Evolutionary conservation across 2,888 invertebrate genomes (phyloP), one percentile per base, ranked within the genome.

Genomic region (Metacarcinus magister): DNA sequence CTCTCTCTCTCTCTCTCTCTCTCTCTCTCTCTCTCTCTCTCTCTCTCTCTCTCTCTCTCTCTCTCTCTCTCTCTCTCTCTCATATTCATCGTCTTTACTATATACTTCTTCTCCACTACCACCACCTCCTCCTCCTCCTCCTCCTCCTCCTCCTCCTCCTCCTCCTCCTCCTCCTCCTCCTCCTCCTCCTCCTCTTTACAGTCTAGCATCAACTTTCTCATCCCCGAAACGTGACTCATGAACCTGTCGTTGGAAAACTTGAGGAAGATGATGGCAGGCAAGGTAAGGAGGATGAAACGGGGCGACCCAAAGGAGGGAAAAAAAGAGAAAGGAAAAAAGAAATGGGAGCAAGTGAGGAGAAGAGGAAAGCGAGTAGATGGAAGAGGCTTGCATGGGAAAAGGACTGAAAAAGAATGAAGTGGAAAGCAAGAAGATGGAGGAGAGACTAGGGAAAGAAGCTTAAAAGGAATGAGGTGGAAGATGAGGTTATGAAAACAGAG

Each of bases 221-320:
- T 39, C 87, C 87, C 39, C 32, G 87, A 32, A 87, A 87, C 87
- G 87, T 16, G 87, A 87, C 87, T 87, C 87, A 87, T 87, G 87
- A 87, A 87, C 87, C 87, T 87, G 87, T 87, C 87, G 87, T 87
- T 87, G 87, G 87, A 87, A 87, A 87, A 87, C 87, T 87, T 87
- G 32, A 39, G 87, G 87, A 32, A 87, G 87, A 87, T 87, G 87
- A 87, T 32, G 87, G 87, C 32, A 87, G 39, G 32, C 32, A 28
- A 87, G 87, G 87, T 32, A 87, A 87, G 39, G 39, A 87, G 87
- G 87, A 39, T 19, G 87, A 75, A 75, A 75, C 23, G 8, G 87
- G 87, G 87, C 32, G 87, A 87, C 7, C 32, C 75, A 75, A 39
- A 87, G 87, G 39, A 87, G 87, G 39, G 8, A 39, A 87, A 87